These are phyloP conservation scores for Antitype chi DNA, from an alignment of 2,888 invertebrate genomes.

Conservation along the genomic window DNA sequence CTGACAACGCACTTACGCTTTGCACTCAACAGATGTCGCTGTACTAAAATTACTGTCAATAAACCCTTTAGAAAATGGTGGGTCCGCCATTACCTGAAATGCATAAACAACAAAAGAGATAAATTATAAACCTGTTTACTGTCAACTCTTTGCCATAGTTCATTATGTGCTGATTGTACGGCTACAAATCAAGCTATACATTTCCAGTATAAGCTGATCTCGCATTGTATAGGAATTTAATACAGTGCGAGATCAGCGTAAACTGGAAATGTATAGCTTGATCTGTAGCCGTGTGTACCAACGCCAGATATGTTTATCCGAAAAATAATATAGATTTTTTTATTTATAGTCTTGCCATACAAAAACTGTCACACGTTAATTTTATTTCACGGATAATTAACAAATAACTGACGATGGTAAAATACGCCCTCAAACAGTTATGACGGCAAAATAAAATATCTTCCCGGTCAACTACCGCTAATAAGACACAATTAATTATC, in stretches of 20 bases:
- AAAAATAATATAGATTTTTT: background rate
- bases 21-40: conserved; percentile 50
- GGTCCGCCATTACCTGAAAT: background rate
- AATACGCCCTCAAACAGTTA: no score
- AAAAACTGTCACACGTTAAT: background rate
- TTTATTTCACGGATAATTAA: background rate
- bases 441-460: no score
- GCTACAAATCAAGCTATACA: no score
- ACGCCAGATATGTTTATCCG: background rate
- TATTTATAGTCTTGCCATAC: background rate
- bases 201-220: no score
- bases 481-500: no score
- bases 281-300: no score
- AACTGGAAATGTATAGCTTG: no score
- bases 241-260: no score
- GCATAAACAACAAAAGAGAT: conserved; percentile 20
- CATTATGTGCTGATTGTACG: background rate
- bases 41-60: conserved; percentile 29
- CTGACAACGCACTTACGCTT: conserved; percentile 44
- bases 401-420: no score
- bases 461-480: no score
- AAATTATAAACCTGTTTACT: background rate
- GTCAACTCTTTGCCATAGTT: background rate
- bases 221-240: no score
- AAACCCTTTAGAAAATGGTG: conserved; percentile 23